Evolutionary conservation across 2,113 vertebrate species (phyloP).

Genomic region (Ifrita kowaldi): DNA sequence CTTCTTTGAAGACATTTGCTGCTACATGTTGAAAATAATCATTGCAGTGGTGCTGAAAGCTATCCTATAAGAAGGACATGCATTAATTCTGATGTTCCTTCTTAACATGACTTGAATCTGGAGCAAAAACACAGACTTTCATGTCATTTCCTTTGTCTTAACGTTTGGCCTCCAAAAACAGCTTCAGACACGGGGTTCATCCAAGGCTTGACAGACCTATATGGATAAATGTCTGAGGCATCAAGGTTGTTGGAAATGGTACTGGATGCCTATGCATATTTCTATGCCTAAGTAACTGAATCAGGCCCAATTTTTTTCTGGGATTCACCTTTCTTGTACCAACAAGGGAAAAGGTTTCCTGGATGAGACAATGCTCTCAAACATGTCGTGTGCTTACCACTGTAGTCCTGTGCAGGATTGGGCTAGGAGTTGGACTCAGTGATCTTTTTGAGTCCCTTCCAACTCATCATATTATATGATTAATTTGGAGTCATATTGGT

Average conservation of each 20-base stretch:
- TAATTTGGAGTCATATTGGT: background rate
- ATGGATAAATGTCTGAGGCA: background rate
- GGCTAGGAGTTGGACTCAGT: background rate
- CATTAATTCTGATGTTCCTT: background rate
- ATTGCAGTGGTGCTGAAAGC: background rate
- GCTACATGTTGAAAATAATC: background rate
- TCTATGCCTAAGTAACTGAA: background rate
- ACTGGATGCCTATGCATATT: background rate
- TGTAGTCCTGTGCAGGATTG: background rate
- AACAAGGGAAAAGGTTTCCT: background rate
- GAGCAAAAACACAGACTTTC: background rate
- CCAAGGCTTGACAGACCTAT: background rate
- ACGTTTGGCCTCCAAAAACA: background rate
- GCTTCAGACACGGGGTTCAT: background rate
- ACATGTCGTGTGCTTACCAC: background rate
- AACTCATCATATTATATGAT: background rate
- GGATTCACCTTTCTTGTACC: background rate
- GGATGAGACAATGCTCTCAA: background rate
- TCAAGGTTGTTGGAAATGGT: background rate
- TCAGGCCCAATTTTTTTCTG: background rate
- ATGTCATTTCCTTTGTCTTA: background rate
- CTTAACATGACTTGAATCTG: background rate
- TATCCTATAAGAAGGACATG: background rate
- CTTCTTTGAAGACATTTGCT: background rate
- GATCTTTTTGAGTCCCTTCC: background rate